Base-by-base conservation (phyloP, 2,888 invertebrate genomes). In the Hyposoter didymator region DNA sequence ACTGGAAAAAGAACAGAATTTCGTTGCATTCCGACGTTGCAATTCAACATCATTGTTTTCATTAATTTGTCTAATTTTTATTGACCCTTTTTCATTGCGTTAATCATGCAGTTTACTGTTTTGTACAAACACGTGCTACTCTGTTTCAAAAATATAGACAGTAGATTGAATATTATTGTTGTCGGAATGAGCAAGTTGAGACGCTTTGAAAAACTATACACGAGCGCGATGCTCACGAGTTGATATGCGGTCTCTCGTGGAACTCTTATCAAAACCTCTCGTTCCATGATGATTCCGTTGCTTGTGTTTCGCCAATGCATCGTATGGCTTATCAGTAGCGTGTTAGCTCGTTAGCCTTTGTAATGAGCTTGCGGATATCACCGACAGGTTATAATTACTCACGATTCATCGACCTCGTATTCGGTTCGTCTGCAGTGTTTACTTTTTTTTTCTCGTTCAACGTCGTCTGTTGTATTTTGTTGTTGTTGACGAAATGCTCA, bases 321-420 rank as follows among this genome's bases (percentile, higher is more conserved):
- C 43, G 17, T 59, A 62, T 59, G 52, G 79, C 79, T 73, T 80
- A 80, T 80, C 79, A 64, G 79, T 73, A 52, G 22, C 72, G 79
- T 35, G 79, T 49, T 35, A 47, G 28, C 28, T 59, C 28, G 28
- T 59, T 39, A 35, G 45, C 70, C 49, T 39, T 49, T 52, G 12
- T 64, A 80, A 80, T 49, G 39, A 55, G 22, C 62, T 67, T 52
- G 39, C 52, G 39, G 14, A 66, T 69, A 52, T 67, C 62, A 19
- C 19, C 47, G 35, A n/a, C 14, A 43, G n/a, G 72, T 22, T 47
- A 47, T 78, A 81, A 78, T 74, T 76, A 84, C 55, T 76, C 75
- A 81, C 55, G 59, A 66, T 67, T 81, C 80, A 81, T 81, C 47
- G 67, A 84, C 80, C 59, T 35, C 64, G 64, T 8, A 28, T 52